phyloP scores from a whole-genome alignment of 1,140 invertebrate genomes.

The Drosophila paulistorum region DNA sequence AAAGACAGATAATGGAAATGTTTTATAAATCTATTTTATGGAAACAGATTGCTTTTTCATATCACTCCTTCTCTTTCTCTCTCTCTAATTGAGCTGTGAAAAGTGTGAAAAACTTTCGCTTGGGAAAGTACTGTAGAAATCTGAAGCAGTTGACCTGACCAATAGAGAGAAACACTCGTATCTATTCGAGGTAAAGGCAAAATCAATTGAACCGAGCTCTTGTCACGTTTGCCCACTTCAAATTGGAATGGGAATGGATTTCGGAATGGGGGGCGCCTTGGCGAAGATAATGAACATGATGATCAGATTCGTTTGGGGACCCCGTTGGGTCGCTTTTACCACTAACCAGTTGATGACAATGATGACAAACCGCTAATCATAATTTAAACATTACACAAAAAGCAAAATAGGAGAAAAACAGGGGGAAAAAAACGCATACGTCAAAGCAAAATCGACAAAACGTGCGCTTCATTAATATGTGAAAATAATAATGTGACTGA shows the following conservation, averaged over 20 bases:
- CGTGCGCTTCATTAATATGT: slow-evolving; percentile 73
- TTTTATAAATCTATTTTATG: too few relatives aligned
- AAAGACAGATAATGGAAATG: too few relatives aligned
- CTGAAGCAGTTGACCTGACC: slow-evolving; percentile 32
- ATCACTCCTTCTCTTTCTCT: slow-evolving; percentile 19
- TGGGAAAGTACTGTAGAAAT: slow-evolving; percentile 2
- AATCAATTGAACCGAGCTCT: slow-evolving; percentile 65
- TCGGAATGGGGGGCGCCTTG: slow-evolving; percentile 11
- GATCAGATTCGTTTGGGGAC: slow-evolving; percentile 26
- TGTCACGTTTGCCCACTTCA: slow-evolving; percentile 67
- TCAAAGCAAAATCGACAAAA: slow-evolving; percentile 53
- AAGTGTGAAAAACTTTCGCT: slow-evolving; percentile 66
- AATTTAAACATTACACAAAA: slow-evolving; percentile 69
- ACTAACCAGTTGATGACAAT: slow-evolving; percentile 56
- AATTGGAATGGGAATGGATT: slow-evolving; percentile 16
- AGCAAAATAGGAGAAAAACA: slow-evolving; percentile 12
- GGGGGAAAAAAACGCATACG: slow-evolving; percentile 13
- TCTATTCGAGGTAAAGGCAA: slow-evolving; percentile 15
- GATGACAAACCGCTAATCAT: slow-evolving; percentile 77
- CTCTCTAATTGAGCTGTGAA: slow-evolving; percentile 28
- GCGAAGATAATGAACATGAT: slow-evolving; percentile 30
- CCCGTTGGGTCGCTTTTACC: slow-evolving; percentile 49
- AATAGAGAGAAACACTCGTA: slow-evolving; percentile 18
- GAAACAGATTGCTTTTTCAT: slow-evolving; percentile 1
- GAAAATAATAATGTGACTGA: slow-evolving; percentile 66